These are phyloP conservation scores for Trichacis sp. DNA, from an alignment of 2,888 invertebrate species.

Conservation along the genomic window DNA sequence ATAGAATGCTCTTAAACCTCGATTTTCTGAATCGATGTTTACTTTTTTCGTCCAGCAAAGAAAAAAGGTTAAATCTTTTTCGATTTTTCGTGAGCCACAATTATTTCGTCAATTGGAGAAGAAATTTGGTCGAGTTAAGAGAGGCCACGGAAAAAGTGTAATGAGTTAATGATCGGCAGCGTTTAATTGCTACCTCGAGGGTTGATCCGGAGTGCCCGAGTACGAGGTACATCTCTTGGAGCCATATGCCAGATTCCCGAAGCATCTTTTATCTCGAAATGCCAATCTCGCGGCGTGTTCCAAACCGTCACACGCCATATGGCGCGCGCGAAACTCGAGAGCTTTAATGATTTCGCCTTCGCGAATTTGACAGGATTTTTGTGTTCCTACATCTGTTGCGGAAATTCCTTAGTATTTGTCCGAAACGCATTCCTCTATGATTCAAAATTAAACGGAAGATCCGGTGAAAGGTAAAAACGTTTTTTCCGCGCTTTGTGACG, in stretches of 20 bases:
- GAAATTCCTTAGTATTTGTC: conserved; percentile 18
- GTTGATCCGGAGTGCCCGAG: background rate
- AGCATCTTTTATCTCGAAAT: conserved; percentile 41
- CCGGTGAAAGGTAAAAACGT: no score
- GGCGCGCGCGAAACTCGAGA: conserved; percentile 51
- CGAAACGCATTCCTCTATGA: no score
- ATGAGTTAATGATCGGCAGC: conserved; percentile 8
- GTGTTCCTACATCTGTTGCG: conserved; percentile 56
- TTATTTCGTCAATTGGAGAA: background rate
- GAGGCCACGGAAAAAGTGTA: conserved; percentile 1
- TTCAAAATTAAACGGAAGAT: background rate
- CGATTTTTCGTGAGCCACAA: no score
- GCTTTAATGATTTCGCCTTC: conserved; percentile 37
- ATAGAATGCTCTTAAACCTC: no score
- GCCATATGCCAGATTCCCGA: conserved; percentile 41
- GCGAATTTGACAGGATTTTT: conserved; percentile 47
- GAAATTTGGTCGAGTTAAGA: conserved; percentile 2
- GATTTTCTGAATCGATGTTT: background rate
- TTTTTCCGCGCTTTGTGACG: no score
- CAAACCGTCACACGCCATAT: conserved; percentile 51
- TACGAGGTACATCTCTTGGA: conserved; percentile 18
- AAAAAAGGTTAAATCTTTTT: background rate
- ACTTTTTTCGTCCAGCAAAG: no score
- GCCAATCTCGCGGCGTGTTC: conserved; percentile 41
- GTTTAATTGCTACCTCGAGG: conserved; percentile 40